These are phyloP conservation scores for Dusona sp. DNA, from an alignment of 2,888 invertebrate genomes.

Conservation along the genomic window DNA sequence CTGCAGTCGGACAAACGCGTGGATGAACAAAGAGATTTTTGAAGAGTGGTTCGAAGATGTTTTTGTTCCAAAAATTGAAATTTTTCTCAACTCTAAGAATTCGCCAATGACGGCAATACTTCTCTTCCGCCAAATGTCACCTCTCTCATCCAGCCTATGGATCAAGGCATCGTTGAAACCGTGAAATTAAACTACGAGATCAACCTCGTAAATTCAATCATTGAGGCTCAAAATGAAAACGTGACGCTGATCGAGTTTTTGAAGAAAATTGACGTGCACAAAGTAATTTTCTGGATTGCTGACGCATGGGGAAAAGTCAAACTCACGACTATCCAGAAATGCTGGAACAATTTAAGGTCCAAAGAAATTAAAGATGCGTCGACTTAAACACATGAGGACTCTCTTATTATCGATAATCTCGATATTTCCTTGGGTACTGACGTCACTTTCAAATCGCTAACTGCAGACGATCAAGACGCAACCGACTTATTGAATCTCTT, in stretches of 20 bases:
- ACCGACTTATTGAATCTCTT: constrained; percentile 42
- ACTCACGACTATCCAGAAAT: constrained; percentile 53
- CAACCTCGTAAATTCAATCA: constrained; percentile 44
- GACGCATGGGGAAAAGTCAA: constrained; percentile 60
- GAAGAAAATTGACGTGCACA: constrained; percentile 53
- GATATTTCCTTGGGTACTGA: constrained; percentile 53
- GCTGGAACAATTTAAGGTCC: constrained; percentile 63
- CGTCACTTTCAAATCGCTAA: constrained; percentile 44
- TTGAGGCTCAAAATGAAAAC: constrained; percentile 57
- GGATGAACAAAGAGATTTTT: constrained; percentile 70
- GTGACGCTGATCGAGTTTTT: constrained; percentile 47
- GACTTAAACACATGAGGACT: constrained; percentile 60
- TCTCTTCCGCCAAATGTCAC: constrained; percentile 75
- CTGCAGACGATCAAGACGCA: constrained; percentile 51
- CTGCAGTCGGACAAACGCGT: constrained; percentile 67
- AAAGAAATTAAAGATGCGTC: constrained; percentile 55
- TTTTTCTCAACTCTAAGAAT: constrained; percentile 65
- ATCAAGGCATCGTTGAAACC: constrained; percentile 62
- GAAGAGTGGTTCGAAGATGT: constrained; percentile 61
- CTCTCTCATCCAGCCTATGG: constrained; percentile 60
- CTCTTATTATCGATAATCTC: constrained; percentile 53
- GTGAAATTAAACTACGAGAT: constrained; percentile 58
- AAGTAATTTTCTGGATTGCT: constrained; percentile 57
- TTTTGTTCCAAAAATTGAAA: constrained; percentile 56
- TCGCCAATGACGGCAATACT: constrained; percentile 69